Base-by-base conservation (phyloP, 2,797 vertebrate species). In the Melanotaenia parkinsoni region DNA sequence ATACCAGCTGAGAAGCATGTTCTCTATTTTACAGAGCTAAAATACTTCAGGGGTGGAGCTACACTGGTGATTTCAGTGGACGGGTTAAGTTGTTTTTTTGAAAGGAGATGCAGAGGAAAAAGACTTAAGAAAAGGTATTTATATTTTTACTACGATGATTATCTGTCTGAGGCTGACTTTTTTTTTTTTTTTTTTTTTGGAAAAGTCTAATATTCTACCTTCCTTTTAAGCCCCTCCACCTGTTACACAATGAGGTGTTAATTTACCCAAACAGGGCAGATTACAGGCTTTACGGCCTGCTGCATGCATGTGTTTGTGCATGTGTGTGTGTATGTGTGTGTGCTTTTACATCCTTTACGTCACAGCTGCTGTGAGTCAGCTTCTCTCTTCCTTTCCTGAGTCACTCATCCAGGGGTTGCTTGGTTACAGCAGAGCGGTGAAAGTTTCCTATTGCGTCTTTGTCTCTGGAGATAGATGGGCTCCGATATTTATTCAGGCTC, bases 401-500 rank as follows among this genome's bases (percentile, higher is more conserved):
- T 95, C 94, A 95, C 87, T 89, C 90, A 68, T 92, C 85, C 89
- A 87, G 79, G 37, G 59, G 95, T 96, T 95, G 95, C 94, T 82
- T 90, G 87, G 95, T 88, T 88, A 96, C 93, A 20, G 74, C 86
- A 76, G 88, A 89, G 88, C 65, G 79, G 83, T 71, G 87, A 93
- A 94, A 91, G 89, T 94, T 94, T 95, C 94, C 94, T 91, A 91
- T 93, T 95, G 93, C 94, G 93, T 94, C 92, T 89, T 89, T 87
- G 82, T 90, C 90, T 88, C 87, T 88, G 79, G 53, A 70, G 88
- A 87, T 79, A 86, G 85, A 93, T 67, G 66, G 81, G 64, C 78
- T 82, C 83, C 66, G 77, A 95, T 95, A 94, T 95, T 95, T 95
- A 95, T 95, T 94, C 92, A 94, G 88, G 91, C 88, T 79, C 84